Conservation (phyloP, 92 coral and sea anemone species). For the Zoanthus solanderi region DNA sequence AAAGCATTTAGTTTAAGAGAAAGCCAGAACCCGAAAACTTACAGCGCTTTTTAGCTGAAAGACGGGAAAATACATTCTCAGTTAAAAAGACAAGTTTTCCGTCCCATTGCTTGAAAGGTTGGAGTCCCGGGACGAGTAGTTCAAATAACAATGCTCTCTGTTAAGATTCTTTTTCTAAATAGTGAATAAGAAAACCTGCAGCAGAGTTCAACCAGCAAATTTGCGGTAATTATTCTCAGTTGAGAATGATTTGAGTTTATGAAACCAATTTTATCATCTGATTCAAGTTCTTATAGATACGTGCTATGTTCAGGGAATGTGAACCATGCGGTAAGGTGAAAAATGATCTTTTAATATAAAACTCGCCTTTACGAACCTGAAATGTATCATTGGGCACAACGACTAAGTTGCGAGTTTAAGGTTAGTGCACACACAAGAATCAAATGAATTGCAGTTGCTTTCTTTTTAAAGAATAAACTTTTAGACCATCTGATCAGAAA, state of each 20-base stretch:
- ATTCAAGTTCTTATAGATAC: background rate
- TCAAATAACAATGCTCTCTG: background rate
- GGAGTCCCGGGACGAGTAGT: conserved; percentile 29
- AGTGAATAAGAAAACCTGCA: background rate
- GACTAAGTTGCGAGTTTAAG: background rate
- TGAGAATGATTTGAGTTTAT: background rate
- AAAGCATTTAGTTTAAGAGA: too few relatives aligned
- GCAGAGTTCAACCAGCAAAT: background rate
- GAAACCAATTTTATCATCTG: background rate
- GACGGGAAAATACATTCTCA: too few relatives aligned
- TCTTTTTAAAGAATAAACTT: background rate
- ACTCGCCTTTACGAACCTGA: background rate
- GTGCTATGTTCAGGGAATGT: conserved; percentile 21
- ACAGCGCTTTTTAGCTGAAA: too few relatives aligned
- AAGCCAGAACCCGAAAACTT: too few relatives aligned
- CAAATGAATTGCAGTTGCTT: background rate
- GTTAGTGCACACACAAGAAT: background rate
- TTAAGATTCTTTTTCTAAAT: background rate
- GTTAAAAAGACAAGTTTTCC: too few relatives aligned
- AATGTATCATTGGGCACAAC: conserved; percentile 35
- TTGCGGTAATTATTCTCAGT: background rate
- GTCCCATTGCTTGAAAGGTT: background rate
- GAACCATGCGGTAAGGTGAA: conserved; percentile 34
- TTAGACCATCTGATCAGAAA: background rate
- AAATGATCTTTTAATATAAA: conserved; percentile 23